Evolutionary conservation across 2,797 vertebrate species (phyloP).

Genomic region (Mergus octosetaceus): DNA sequence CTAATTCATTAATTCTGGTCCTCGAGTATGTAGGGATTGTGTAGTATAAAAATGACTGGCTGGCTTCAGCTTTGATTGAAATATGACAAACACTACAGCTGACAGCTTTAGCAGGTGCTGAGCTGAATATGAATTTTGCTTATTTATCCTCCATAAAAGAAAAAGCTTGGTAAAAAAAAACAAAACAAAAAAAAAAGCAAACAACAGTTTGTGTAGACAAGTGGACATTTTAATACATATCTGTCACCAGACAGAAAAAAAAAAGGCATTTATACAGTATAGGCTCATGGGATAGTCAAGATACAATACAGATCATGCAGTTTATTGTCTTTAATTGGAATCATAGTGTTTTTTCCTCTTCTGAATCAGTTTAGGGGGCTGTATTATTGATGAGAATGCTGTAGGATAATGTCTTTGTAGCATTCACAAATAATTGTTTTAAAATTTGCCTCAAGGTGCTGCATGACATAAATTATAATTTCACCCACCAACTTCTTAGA

Average conservation of each 20-base stretch:
- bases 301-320: not conserved
- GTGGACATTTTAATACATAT: conserved; percentile 37
- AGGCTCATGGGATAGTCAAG: conserved; percentile 24
- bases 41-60: conserved; percentile 72
- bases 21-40: conserved; percentile 68
- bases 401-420: conserved; percentile 48
- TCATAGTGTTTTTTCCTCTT: not conserved
- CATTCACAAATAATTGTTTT: conserved; percentile 72
- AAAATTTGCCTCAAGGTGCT: conserved; percentile 67
- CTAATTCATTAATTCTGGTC: conserved; percentile 91
- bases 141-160: conserved; percentile 69
- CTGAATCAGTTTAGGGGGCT: conserved; percentile 14
- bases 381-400: conserved; percentile 53
- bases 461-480: conserved; percentile 57
- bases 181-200: too few relatives aligned
- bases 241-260: not conserved
- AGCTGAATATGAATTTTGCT: conserved; percentile 72
- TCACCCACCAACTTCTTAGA: conserved; percentile 27
- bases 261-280: conserved; percentile 19
- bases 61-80: conserved; percentile 82
- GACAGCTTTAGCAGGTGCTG: conserved; percentile 66
- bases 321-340: conserved; percentile 59
- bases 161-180: conserved; percentile 53
- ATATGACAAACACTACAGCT: conserved; percentile 79
- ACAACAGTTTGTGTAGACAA: conserved; percentile 43